Evolutionary conservation across 2,888 invertebrate genomes (phyloP).

Genomic region (Scaptomyza cyrtandrae): DNA sequence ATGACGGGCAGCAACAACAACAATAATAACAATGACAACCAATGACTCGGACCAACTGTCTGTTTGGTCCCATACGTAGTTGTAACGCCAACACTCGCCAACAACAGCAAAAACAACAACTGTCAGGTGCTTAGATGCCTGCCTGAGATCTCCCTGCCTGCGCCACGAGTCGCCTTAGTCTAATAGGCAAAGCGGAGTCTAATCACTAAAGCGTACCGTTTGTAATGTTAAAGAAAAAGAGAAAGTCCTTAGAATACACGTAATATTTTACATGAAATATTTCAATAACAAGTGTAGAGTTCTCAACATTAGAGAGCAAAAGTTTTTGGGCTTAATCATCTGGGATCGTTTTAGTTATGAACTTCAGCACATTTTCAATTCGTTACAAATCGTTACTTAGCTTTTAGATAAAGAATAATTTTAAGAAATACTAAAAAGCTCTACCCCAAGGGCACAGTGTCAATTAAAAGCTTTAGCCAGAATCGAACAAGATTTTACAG

Average conservation of each 20-base stretch:
- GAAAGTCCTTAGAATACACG: background rate
- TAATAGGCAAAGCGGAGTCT: slow-evolving; percentile 6
- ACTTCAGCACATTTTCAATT: too few relatives aligned
- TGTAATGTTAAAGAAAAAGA: background rate
- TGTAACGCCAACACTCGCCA: slow-evolving; percentile 68
- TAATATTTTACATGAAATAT: background rate
- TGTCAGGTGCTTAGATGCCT: slow-evolving; percentile 77
- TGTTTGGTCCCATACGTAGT: slow-evolving; percentile 39
- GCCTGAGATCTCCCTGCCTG: slow-evolving; percentile 38
- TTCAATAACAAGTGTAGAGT: background rate
- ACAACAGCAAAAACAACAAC: slow-evolving; percentile 31
- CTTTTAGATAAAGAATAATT: too few relatives aligned
- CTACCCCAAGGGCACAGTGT: too few relatives aligned
- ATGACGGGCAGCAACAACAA: slow-evolving; percentile 32
- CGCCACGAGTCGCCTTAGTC: slow-evolving; percentile 63
- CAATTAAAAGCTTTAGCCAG: too few relatives aligned
- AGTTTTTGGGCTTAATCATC: too few relatives aligned
- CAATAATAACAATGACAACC: slow-evolving; percentile 53
- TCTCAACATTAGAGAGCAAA: too few relatives aligned
- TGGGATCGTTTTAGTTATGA: too few relatives aligned
- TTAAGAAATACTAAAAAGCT: too few relatives aligned
- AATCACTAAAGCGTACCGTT: slow-evolving; percentile 4
- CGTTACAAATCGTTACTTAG: too few relatives aligned
- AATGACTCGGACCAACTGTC: slow-evolving; percentile 43
- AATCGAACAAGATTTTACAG: background rate